Evolutionary conservation across 2,888 invertebrate species (phyloP), one percentile per base, ranked within the genome.

Genomic region (Anthrax anthrax): DNA sequence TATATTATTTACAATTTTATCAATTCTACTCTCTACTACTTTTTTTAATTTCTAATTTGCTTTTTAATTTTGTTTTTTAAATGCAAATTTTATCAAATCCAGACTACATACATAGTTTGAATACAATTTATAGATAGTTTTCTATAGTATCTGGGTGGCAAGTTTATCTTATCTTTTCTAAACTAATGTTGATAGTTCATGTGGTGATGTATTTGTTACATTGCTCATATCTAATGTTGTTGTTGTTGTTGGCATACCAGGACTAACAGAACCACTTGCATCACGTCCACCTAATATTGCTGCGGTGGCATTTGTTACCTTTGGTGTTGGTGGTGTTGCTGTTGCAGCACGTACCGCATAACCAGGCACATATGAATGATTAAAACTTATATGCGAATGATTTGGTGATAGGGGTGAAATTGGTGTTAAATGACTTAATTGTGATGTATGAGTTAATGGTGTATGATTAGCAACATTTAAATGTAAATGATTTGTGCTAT

Each of bases 121-220:
- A n/a, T n/a, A n/a, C n/a, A n/a, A n/a, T n/a, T n/a, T n/a, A n/a
- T n/a, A n/a, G n/a, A n/a, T n/a, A n/a, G n/a, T n/a, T n/a, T n/a
- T n/a, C n/a, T 23, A 6, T 23, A 8, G 23, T 8, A 23, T 23
- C 23, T 23, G 23, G n/a, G n/a, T 8, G 23, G 23, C 23, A 23
- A 23, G 23, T 23, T 23, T n/a, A n/a, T n/a, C n/a, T 23, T 23
- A 23, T 8, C 13, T 45, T 47, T 18, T 49, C 51, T 67, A 81
- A 46, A 81, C 81, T 56, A 81, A 70, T n/a, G 81, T 81, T 29
- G 80, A 80, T 43, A 81, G 66, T 62, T 81, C 81, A 55, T 80
- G 80, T 37, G 79, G 75, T 40, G 78, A 78, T 16, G 74, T 76
- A 48, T 73, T 74, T n/a, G 77, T 77, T 36, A 65, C 61, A 58